Percentiles rank a stretch among this genome's conserved stretches.
Conservation (phyloP, 2,797 vertebrate genomes). For the Labroides dimidiatus region DNA sequence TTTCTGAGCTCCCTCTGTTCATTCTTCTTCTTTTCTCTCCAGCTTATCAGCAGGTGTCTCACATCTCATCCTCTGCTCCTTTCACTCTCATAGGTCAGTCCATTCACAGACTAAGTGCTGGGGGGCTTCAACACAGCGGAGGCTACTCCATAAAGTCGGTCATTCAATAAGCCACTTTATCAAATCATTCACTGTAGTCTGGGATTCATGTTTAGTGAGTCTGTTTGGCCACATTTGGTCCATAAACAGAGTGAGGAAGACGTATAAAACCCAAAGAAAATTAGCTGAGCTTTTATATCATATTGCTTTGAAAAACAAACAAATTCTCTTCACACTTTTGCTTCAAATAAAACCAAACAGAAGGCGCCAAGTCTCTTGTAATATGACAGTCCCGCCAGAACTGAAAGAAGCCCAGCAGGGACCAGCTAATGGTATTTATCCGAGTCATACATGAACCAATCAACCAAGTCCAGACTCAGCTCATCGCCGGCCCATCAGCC, state of each 20-base stretch:
- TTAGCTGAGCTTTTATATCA: neutral
- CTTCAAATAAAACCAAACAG: slow-evolving; percentile 16
- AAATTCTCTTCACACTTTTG: slow-evolving; percentile 1
- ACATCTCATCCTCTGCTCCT: slow-evolving; percentile 51
- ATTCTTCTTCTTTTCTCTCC: slow-evolving; percentile 2
- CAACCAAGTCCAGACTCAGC: slow-evolving; percentile 53
- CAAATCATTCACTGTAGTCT: slow-evolving; percentile 10
- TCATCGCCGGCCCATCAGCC: slow-evolving; percentile 64
- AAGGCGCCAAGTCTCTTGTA: neutral
- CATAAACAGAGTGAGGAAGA: neutral
- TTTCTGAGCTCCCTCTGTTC: slow-evolving; percentile 43
- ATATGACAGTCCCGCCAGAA: slow-evolving; percentile 20
- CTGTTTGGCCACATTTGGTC: neutral
- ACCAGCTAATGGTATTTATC: slow-evolving; percentile 37
- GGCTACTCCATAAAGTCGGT: slow-evolving; percentile 14
- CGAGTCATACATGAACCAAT: slow-evolving; percentile 17
- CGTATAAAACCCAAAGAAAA: neutral
- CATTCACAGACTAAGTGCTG: slow-evolving; percentile 39
- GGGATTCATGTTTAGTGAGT: slow-evolving; percentile 6
- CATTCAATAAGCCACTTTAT: slow-evolving; percentile 28
- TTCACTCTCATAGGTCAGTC: slow-evolving; percentile 54
- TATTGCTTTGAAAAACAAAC: neutral
- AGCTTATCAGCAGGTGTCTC: slow-evolving; percentile 53
- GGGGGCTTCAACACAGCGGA: slow-evolving; percentile 18
- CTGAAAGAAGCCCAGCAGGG: slow-evolving; percentile 36